Evolutionary conservation across 23 tunicate genomes (phyloP), one percentile per base, ranked within the genome.

Genomic region (Oikopleura dioica): DNA sequence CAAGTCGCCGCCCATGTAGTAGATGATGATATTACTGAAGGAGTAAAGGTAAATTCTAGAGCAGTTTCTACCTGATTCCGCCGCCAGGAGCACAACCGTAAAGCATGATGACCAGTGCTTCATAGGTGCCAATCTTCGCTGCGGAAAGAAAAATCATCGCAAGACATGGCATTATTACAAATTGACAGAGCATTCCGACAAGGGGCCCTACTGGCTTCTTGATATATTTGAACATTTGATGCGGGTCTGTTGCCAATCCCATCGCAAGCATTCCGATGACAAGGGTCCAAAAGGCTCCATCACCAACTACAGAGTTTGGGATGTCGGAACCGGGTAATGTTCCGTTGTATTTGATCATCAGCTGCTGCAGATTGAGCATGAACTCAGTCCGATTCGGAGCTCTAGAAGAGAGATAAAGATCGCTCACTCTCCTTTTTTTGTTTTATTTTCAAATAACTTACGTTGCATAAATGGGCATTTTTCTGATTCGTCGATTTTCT

Each of bases 321-420:
- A 63, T 63, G 16, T 63, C 72, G 32, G 30, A 24, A 23, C 72
- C 72, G 2, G 72, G 72, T 12, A 63, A 2, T 16, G 72, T 63
- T 63, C 72, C 72, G 26, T 63, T 63, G 72, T 63, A 63, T 63
- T 63, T 63, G 33, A 21, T 28, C 26, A 2, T 63, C 33, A 63
- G 72, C 33, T 63, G 30, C 5, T 4, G 4, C 4, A 63, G 4
- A 2, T 24, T 21, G 4, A 2, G 4, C 29, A 63, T 2, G 33
- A 63, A 63, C 2, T 63, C 72, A 23, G 72, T 21, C 2, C 4
- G 4, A 63, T 63, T 63, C 26, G 72, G 72, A 28, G 72, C 72
- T 23, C 72, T 63, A 16, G 26, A 63, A 63, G 26, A 63, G n/a
- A n/a, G n/a, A n/a, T n/a, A n/a, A n/a, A n/a, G n/a, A n/a, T n/a